phyloP scores from a whole-genome alignment of 2,797 vertebrate species.

The Garrulus glandarius region DNA sequence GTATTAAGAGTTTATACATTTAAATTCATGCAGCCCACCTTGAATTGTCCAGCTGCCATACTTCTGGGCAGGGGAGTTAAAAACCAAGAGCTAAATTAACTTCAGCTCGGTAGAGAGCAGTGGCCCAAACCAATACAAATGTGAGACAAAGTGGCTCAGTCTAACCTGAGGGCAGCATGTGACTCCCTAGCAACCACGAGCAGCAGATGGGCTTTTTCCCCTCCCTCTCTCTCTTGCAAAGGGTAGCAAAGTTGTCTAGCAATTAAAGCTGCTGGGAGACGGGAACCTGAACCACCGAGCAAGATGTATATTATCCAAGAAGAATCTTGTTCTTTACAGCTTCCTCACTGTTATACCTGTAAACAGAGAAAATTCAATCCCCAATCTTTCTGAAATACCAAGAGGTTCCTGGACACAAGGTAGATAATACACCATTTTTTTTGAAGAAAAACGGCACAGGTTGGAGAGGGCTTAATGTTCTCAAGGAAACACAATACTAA shows the following conservation, averaged over 20 bases:
- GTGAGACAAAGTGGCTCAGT: background rate
- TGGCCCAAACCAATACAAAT: background rate
- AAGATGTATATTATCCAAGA: background rate
- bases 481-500: background rate
- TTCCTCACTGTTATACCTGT: background rate
- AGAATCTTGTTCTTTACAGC: background rate
- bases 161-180: background rate
- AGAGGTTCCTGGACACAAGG: background rate
- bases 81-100: background rate
- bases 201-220: constrained; percentile 33
- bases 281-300: background rate
- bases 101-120: background rate
- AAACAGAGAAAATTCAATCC: background rate
- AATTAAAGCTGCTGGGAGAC: background rate
- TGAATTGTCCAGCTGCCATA: background rate
- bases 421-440: background rate
- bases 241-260: background rate
- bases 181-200: constrained; percentile 19
- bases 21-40: background rate
- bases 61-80: background rate
- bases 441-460: background rate
- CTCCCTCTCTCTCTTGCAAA: background rate
- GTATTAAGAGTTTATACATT: fast-evolving
- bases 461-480: background rate
- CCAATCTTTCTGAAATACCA: background rate